Conservation (phyloP, 1,140 invertebrate species). For the Platorchestia sp. region DNA sequence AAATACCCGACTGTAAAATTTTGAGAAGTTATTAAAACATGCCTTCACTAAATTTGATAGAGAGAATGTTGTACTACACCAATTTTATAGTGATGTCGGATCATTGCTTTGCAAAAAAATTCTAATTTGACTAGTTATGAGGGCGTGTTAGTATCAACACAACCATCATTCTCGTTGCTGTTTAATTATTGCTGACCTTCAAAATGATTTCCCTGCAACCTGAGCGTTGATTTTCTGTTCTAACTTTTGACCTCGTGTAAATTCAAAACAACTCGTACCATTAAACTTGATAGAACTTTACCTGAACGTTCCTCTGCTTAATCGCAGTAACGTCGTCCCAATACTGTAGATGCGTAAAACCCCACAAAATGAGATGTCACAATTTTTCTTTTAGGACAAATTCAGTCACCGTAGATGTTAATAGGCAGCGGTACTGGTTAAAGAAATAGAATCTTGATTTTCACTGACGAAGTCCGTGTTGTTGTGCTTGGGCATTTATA, state of each 20-base stretch:
- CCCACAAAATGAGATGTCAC: too few relatives aligned
- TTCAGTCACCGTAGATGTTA: too few relatives aligned
- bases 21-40: not conserved
- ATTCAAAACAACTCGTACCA: not conserved
- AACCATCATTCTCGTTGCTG: not conserved
- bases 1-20: not conserved
- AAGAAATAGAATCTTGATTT: too few relatives aligned
- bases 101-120: not conserved
- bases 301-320: not conserved
- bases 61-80: not conserved
- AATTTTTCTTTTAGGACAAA: too few relatives aligned
- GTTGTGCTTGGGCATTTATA: too few relatives aligned
- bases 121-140: not conserved
- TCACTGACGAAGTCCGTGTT: too few relatives aligned
- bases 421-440: too few relatives aligned
- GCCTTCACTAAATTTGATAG: too few relatives aligned
- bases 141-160: not conserved
- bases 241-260: not conserved
- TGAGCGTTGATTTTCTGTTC: not conserved
- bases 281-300: not conserved
- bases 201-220: not conserved
- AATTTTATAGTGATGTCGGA: not conserved
- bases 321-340: too few relatives aligned
- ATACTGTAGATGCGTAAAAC: too few relatives aligned
- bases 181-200: not conserved